Conservation (phyloP, 2,113 vertebrate species). For the Cyanoramphus novaezelandiae region DNA sequence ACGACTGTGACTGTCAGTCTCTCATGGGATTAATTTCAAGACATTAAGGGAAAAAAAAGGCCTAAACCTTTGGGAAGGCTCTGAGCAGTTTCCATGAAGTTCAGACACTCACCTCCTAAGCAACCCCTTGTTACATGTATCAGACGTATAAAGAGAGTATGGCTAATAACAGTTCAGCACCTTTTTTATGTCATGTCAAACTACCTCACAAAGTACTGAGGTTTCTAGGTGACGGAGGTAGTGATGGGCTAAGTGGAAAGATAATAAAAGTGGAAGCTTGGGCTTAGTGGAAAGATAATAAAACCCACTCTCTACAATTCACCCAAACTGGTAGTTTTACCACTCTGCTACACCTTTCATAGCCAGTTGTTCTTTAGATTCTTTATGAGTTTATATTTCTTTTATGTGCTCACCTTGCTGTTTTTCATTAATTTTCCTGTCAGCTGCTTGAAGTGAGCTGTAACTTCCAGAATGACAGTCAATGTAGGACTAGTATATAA, state of each 20-base stretch:
- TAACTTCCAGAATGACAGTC: background rate
- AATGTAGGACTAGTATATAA: background rate
- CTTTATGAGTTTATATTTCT: background rate
- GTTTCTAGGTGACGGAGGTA: background rate
- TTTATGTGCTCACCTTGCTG: background rate
- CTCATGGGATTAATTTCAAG: background rate
- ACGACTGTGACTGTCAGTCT: background rate
- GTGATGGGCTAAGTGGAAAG: background rate
- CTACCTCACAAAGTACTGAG: background rate
- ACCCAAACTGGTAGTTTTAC: background rate
- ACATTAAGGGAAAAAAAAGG: background rate
- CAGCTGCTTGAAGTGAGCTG: background rate
- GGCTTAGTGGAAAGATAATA: background rate
- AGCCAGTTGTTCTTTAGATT: background rate
- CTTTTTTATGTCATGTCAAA: background rate
- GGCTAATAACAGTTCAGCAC: background rate
- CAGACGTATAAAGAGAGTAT: background rate
- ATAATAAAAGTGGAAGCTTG: background rate
- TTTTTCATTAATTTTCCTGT: background rate
- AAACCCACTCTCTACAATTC: background rate
- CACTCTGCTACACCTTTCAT: background rate
- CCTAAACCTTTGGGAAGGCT: background rate
- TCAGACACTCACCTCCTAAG: background rate
- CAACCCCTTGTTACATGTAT: background rate
- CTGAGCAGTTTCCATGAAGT: background rate